These are phyloP conservation scores for Misgurnus anguillicaudatus DNA, from an alignment of 2,113 vertebrate species.

Conservation along the genomic window DNA sequence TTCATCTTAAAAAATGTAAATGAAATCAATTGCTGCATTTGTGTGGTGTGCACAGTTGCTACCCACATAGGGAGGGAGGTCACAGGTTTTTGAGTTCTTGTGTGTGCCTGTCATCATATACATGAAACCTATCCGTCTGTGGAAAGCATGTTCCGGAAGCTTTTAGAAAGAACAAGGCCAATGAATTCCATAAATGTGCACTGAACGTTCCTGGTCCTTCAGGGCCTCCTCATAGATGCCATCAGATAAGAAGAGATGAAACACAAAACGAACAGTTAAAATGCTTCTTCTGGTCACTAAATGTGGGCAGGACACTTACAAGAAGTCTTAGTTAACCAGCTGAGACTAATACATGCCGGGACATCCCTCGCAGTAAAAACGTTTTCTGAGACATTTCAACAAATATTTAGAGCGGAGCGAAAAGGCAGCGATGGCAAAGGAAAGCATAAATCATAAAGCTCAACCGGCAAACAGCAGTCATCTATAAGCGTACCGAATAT, in stretches of 20 bases:
- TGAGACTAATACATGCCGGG: conserved; percentile 15
- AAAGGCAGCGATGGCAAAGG: conserved; percentile 45
- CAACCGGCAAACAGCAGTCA: conserved; percentile 42
- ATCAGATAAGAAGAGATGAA: not conserved
- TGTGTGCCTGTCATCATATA: conserved; percentile 4
- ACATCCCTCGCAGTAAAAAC: conserved; percentile 49
- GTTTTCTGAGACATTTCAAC: conserved; percentile 43
- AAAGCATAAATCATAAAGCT: conserved; percentile 53
- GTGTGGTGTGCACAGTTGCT: no score
- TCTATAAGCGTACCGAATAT: conserved; percentile 50
- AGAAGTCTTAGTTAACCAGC: conserved; percentile 1
- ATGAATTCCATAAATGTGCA: not conserved
- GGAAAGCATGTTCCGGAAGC: conserved; percentile 9
- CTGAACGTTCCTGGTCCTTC: not conserved
- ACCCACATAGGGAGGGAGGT: no score
- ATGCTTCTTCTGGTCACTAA: not conserved
- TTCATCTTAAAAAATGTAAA: no score
- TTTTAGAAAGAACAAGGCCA: not conserved
- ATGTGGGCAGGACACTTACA: conserved; percentile 1
- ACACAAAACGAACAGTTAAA: not conserved
- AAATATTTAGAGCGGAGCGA: conserved; percentile 55
- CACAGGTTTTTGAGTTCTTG: conserved; percentile 13
- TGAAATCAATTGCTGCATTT: no score
- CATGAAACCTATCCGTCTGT: not conserved
- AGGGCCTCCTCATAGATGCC: not conserved